A percentile compares a stretch with the other conserved stretches of the same genome.
These are phyloP conservation scores for Volucella zonaria DNA, from an alignment of 2,888 invertebrate genomes.

Conservation along the genomic window DNA sequence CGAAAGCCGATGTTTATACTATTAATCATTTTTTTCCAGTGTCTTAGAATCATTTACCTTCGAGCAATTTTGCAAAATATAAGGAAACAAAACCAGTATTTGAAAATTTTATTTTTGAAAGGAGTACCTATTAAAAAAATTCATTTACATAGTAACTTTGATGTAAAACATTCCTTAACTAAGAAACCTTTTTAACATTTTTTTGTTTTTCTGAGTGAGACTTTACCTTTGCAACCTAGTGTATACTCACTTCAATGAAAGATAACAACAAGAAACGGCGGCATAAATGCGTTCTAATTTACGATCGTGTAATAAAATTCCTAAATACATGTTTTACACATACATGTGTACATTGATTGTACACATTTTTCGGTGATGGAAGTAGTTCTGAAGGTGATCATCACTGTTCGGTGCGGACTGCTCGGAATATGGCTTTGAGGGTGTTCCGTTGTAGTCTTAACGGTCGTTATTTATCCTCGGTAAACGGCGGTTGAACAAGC, in stretches of 20 bases:
- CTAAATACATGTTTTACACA: constrained; percentile 6
- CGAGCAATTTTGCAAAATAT: no score
- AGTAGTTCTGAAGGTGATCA: constrained; percentile 16
- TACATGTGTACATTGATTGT: neutral
- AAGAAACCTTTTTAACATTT: constrained; percentile 2
- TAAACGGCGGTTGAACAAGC: neutral
- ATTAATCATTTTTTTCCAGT: no score
- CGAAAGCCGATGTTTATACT: no score
- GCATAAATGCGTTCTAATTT: constrained; percentile 58
- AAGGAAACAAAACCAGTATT: no score
- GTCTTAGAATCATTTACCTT: no score
- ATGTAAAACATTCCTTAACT: no score
- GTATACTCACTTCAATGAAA: constrained; percentile 7
- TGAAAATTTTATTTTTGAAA: no score
- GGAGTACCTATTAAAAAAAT: no score
- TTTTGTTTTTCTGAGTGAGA: neutral
- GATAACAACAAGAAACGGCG: neutral
- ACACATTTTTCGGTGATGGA: constrained; percentile 38
- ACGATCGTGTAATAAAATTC: constrained; percentile 53
- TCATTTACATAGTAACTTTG: no score
- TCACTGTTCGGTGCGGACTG: neutral
- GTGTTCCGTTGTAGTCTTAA: constrained; percentile 51
- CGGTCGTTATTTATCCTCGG: constrained; percentile 32
- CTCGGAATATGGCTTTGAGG: constrained; percentile 21
- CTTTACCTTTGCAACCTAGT: constrained; percentile 6